Evolutionary conservation across 2,888 invertebrate species (phyloP), one percentile per base, ranked within the genome.

Genomic region (Ennomos fuscantarius): DNA sequence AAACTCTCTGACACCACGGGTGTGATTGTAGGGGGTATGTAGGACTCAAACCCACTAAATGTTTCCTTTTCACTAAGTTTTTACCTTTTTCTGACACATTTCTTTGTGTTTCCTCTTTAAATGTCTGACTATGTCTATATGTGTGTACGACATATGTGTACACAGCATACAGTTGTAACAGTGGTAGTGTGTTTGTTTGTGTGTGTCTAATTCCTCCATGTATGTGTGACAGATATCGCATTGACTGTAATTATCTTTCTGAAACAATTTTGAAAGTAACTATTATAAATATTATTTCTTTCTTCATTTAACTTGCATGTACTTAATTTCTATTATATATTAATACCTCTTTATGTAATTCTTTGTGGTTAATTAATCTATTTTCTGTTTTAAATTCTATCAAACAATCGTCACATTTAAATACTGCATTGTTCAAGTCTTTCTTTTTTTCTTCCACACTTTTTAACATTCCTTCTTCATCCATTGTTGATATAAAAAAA

Each of bases 361-460:
- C 62, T 12, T 76, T 68, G 67, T 87, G 87, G 3, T 34, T 51
- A 1, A 72, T 63, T 44, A 81, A 70, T 11, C 70, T 69, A 39
- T 47, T 63, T 46, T 73, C 51, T 56, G 44, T 69, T 10, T 65
- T 63, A 72, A 79, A 85, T 0, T 12, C 62, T 56, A 71, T 56
- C 8, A 80, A 45, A 74, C 87, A 87, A 31, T 65, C 70, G 1
- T 79, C 72, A 76, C 87, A 87, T 70, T 81, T 83, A 60, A 64
- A 73, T 1, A 37, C n/a, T 0, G 72, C 69, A 36, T 62, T 53
- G 39, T 53, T 60, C 35, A 71, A 66, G 36, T 68, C 65, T n/a
- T 70, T 65, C 8, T 59, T 46, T 41, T 40, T 48, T 9, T 32
- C 13, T 45, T 53, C 43, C 2, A 40, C n/a, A 36, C 35, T 41